These are phyloP conservation scores for Anneissia japonica DNA, from an alignment of 35 echinoderm and acorn worm species.

Conservation along the genomic window DNA sequence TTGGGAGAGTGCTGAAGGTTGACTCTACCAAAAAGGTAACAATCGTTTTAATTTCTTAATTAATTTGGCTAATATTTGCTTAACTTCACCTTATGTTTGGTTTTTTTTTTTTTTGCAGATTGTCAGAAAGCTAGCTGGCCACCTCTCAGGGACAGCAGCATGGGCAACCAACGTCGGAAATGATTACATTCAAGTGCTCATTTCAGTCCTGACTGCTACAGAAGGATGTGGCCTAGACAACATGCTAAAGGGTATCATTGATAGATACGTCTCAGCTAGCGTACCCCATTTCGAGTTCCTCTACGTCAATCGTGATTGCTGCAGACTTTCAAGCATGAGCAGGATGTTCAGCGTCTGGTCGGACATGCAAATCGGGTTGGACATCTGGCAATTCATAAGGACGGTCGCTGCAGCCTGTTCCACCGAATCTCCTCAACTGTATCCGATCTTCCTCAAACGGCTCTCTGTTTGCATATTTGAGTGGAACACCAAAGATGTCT, in stretches of 20 bases:
- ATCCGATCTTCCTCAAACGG: slow-evolving; percentile 7
- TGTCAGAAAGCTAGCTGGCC: neutral
- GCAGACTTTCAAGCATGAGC: neutral
- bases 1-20: neutral
- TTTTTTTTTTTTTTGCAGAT: neutral
- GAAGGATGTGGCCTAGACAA: neutral
- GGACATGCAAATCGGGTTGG: too few species aligned
- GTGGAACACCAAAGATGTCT: slow-evolving; percentile 46
- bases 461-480: slow-evolving; percentile 48
- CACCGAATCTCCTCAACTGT: slow-evolving; percentile 33
- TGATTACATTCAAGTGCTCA: too few species aligned
- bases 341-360: slow-evolving; percentile 9
- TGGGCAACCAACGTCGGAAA: too few species aligned
- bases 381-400: too few species aligned
- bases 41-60: too few species aligned
- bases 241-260: neutral
- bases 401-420: slow-evolving; percentile 11
- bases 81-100: too few species aligned
- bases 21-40: neutral
- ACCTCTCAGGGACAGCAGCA: neutral
- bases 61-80: too few species aligned
- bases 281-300: slow-evolving; percentile 16
- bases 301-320: slow-evolving; percentile 62
- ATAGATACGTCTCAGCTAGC: slow-evolving; percentile 1
- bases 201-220: neutral